Base-by-base conservation (phyloP, 1,140 invertebrate genomes). In the Colletes latitarsis region DNA sequence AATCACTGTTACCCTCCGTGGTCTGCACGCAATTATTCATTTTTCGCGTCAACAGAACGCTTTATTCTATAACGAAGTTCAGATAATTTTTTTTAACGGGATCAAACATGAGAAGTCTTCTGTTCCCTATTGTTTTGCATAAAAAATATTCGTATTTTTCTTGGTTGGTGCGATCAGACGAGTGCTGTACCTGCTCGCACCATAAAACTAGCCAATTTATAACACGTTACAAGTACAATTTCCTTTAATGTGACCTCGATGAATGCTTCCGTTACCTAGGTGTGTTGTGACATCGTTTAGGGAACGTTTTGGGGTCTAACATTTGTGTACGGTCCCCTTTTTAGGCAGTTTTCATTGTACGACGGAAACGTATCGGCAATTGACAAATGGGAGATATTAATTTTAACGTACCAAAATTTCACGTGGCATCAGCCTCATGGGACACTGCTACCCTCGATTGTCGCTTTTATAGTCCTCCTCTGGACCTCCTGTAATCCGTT, bases 241-340 rank as follows among this genome's bases (percentile, higher is more conserved):
- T 63, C 72, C 74, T 86, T 84, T 86, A 86, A 84, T 72, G 60
- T 30, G 64, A 80, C 66, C 63, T 66, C 76, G 68, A 82, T 74
- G 78, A 71, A 80, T 72, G 46, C 66, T 52, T 60, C 77, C 63
- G 60, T 68, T 75, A 66, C 75, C 73, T 73, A 78, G 81, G 53
- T 62, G 81, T 90, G 89, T 90, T 90, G 89, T 90, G 88, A 90
- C 89, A 90, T 71, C 76, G 82, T 88, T 85, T 76, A 78, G 89
- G 83, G 89, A 74, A 69, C 88, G 80, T 86, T 90, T 88, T 86
- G 87, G 88, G 88, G 84, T 84, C 80, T 84, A 63, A 60, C 77
- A 77, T 87, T 87, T 83, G 77, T 86, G 76, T 82, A 66, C 67
- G 80, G 79, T 73, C 77, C 82, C 77, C 73, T 80, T 75, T 75